Conservation (phyloP, 2,888 invertebrate genomes). For the Hymenopus coronatus region DNA sequence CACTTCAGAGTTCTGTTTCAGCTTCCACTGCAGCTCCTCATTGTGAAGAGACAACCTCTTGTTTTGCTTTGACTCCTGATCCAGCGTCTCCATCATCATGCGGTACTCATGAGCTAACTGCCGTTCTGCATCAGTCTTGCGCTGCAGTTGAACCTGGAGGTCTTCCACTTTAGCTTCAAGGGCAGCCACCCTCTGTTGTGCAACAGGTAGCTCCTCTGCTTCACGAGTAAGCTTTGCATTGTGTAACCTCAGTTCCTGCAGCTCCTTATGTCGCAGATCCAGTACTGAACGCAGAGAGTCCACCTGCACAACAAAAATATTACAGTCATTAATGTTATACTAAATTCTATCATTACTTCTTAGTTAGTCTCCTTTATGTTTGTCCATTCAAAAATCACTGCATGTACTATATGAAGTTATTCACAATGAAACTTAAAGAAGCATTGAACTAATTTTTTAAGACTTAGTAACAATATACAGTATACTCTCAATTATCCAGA, state of each 20-base stretch:
- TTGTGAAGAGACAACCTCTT: conserved; percentile 76
- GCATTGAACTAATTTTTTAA: no score
- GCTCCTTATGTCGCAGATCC: conserved; percentile 83
- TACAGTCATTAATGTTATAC: neutral
- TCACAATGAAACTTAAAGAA: no score
- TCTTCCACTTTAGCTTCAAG: conserved; percentile 85
- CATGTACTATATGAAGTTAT: no score
- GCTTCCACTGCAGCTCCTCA: conserved; percentile 84
- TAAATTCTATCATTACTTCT: no score
- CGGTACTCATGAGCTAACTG: conserved; percentile 68
- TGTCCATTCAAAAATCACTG: no score
- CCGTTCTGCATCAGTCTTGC: conserved; percentile 70
- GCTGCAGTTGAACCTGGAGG: conserved; percentile 69
- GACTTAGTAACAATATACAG: no score
- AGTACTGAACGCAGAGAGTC: conserved; percentile 83
- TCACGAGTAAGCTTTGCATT: conserved; percentile 68
- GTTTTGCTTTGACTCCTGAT: conserved; percentile 75
- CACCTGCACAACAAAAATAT: conserved; percentile 44
- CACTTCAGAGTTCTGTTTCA: conserved; percentile 78
- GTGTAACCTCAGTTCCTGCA: conserved; percentile 70
- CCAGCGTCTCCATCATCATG: conserved; percentile 64
- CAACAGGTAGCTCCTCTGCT: conserved; percentile 68
- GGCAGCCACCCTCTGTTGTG: conserved; percentile 70
- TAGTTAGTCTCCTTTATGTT: no score
- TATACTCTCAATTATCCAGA: no score